These are phyloP conservation scores for Syngnathus scovelli DNA, from an alignment of 2,113 vertebrate genomes.

Conservation along the genomic window DNA sequence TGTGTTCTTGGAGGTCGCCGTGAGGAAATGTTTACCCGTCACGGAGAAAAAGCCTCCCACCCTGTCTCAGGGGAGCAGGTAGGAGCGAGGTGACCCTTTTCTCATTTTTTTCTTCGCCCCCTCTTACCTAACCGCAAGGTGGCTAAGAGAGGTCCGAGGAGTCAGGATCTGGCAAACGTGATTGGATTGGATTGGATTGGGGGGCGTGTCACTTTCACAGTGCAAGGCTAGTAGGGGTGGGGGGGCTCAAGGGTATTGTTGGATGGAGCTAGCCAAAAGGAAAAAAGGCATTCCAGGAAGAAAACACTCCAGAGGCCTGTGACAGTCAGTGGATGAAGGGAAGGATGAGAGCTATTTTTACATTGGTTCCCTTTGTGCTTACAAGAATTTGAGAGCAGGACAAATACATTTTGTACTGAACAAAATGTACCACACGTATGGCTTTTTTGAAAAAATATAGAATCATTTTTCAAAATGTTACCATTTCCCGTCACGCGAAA, in stretches of 20 bases:
- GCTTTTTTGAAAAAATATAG: background rate
- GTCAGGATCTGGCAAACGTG: constrained; percentile 66
- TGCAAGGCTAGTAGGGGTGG: constrained; percentile 12
- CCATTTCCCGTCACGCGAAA: background rate
- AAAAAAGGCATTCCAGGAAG: constrained; percentile 66
- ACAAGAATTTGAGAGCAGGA: constrained; percentile 19
- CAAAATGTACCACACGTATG: background rate
- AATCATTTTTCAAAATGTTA: too few relatives aligned
- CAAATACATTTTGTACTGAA: constrained; percentile 14
- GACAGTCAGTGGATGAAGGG: constrained; percentile 45
- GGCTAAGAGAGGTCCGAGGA: constrained; percentile 11
- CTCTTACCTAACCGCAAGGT: constrained; percentile 9
- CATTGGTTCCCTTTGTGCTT: background rate
- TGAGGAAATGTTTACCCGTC: constrained; percentile 72
- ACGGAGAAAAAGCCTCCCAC: constrained; percentile 67
- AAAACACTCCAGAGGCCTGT: constrained; percentile 62
- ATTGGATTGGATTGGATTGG: constrained; percentile 52
- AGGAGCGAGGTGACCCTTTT: constrained; percentile 42
- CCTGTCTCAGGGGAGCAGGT: constrained; percentile 72
- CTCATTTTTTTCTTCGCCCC: constrained; percentile 25
- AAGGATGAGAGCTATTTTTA: constrained; percentile 28
- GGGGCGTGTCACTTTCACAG: constrained; percentile 50
- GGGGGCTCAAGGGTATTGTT: constrained; percentile 61
- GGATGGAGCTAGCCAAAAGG: background rate
- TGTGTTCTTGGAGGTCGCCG: constrained; percentile 57